These are phyloP conservation scores for Dasysyrphus albostriatus DNA, from an alignment of 2,888 invertebrate genomes.

Conservation along the genomic window DNA sequence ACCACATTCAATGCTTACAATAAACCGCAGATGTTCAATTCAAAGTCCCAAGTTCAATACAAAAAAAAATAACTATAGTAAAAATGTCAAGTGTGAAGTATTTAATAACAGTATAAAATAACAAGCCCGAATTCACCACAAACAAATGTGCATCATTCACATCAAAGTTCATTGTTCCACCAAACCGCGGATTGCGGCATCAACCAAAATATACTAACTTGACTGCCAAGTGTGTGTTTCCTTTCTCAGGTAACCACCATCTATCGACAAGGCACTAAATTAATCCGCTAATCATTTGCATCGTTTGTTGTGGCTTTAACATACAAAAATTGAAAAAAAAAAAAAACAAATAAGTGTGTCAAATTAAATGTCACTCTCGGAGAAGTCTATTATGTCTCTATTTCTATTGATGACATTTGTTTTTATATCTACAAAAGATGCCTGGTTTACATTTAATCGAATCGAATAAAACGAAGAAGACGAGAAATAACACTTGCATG, in stretches of 20 bases:
- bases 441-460: not conserved
- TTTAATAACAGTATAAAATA: constrained; percentile 48
- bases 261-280: constrained; percentile 43
- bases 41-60: constrained; percentile 59
- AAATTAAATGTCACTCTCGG: constrained; percentile 62
- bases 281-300: constrained; percentile 60
- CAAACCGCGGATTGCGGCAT: constrained; percentile 35
- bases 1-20: not conserved
- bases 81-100: constrained; percentile 64
- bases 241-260: constrained; percentile 42
- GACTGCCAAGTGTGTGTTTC: constrained; percentile 33
- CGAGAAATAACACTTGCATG: constrained; percentile 59
- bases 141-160: constrained; percentile 60
- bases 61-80: constrained; percentile 7
- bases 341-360: constrained; percentile 56
- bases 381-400: constrained; percentile 17
- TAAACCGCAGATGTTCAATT: constrained; percentile 21
- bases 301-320: constrained; percentile 43
- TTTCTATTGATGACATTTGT: constrained; percentile 31
- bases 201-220: not conserved
- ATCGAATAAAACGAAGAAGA: constrained; percentile 32
- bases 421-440: not conserved
- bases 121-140: constrained; percentile 40
- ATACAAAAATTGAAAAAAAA: constrained; percentile 28
- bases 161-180: constrained; percentile 65